Percentiles rank a stretch among this genome's conserved stretches.
phyloP scores from a whole-genome alignment of 2,888 invertebrate genomes.

The Parelbella ahira region DNA sequence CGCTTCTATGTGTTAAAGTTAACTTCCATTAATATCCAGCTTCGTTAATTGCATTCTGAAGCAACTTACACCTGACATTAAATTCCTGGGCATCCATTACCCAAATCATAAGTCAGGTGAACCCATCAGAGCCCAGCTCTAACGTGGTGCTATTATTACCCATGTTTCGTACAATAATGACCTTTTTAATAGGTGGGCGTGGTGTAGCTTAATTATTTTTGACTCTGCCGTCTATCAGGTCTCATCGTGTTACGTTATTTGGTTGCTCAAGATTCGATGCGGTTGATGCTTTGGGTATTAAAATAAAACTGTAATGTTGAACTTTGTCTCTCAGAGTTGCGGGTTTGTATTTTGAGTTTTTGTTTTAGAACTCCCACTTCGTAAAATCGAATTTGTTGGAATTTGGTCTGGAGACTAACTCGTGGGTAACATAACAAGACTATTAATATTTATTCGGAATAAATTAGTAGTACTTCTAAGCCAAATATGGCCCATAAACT shows the following conservation, averaged over 20 bases:
- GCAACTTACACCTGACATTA: slow-evolving; percentile 12
- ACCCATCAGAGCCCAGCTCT: slow-evolving; percentile 21
- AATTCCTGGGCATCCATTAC: slow-evolving; percentile 18
- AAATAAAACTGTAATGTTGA: slow-evolving; percentile 10
- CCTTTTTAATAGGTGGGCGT: slow-evolving; percentile 41
- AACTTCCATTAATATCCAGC: too few species aligned
- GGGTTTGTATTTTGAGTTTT: too few species aligned
- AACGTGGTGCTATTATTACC: slow-evolving; percentile 24
- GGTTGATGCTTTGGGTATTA: slow-evolving; percentile 8
- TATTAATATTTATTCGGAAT: too few species aligned
- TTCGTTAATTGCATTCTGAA: too few species aligned
- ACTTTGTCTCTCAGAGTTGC: too few species aligned
- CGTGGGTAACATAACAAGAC: too few species aligned
- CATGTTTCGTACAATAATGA: slow-evolving; percentile 32
- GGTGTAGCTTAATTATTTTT: slow-evolving; percentile 32
- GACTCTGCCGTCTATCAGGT: slow-evolving; percentile 36
- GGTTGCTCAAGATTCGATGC: slow-evolving; percentile 22
- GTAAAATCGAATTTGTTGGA: too few species aligned
- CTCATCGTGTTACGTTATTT: slow-evolving; percentile 34
- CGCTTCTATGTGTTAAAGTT: too few species aligned
- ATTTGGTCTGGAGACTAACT: too few species aligned
- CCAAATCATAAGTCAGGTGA: slow-evolving; percentile 21
- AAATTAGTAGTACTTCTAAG: too few species aligned
- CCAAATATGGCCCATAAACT: too few species aligned
- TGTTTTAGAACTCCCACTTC: too few species aligned